These are phyloP conservation scores for Poeciliopsis turrubarensis DNA, from an alignment of 2,113 vertebrate species.

Conservation along the genomic window DNA sequence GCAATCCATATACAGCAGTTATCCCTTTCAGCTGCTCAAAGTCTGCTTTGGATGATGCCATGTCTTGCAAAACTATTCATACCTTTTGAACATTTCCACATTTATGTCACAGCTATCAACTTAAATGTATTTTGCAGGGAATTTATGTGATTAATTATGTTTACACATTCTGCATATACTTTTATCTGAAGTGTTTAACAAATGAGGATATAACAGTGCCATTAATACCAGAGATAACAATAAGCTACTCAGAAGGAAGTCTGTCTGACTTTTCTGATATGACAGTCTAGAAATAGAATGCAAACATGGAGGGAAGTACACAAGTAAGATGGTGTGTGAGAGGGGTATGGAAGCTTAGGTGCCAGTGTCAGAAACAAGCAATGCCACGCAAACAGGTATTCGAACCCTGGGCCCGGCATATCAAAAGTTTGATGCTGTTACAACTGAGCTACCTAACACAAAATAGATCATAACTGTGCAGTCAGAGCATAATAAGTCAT, in stretches of 20 bases:
- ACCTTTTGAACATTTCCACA: neutral
- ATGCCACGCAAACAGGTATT: neutral
- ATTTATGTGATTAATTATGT: no score
- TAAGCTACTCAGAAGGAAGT: no score
- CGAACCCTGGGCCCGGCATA: neutral
- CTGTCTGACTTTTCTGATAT: no score
- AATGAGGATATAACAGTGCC: no score
- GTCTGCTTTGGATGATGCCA: neutral
- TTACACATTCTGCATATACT: no score
- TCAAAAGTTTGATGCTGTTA: neutral
- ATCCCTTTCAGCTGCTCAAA: neutral
- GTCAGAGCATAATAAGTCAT: neutral
- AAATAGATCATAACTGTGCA: neutral
- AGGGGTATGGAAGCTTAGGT: neutral
- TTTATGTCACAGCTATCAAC: neutral
- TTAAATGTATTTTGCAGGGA: no score
- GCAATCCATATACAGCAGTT: conserved; percentile 4
- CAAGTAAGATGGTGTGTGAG: no score
- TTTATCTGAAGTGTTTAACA: no score
- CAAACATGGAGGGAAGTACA: no score
- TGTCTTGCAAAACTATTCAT: neutral
- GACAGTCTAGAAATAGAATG: no score
- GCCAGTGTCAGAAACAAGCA: neutral
- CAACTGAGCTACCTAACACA: neutral
- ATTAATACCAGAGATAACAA: no score